Percentiles rank a stretch among this genome's conserved stretches.
phyloP scores from a whole-genome alignment of 2,888 invertebrate species.

The Phyto melanocephala region DNA sequence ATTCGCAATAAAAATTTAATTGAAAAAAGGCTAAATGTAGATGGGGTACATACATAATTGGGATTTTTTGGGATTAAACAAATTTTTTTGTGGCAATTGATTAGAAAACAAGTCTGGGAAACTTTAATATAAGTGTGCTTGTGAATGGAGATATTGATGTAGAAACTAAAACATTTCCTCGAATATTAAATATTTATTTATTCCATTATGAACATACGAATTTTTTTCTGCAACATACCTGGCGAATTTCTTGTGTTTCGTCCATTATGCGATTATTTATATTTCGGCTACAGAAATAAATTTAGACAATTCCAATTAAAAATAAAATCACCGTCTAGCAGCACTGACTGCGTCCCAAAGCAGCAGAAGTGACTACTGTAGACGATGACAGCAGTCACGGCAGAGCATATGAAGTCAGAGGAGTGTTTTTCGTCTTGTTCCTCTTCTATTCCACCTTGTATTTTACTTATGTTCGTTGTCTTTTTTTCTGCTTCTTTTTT shows the following conservation, averaged over 20 bases:
- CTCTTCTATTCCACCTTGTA: slow-evolving; percentile 63
- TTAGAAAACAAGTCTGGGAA: no score
- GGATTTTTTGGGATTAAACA: no score
- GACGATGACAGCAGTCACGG: slow-evolving; percentile 1
- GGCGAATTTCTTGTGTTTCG: slow-evolving; percentile 78
- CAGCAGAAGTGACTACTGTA: slow-evolving; percentile 40
- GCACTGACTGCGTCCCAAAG: slow-evolving; percentile 16
- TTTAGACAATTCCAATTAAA: slow-evolving; percentile 31
- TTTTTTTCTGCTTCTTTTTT: slow-evolving; percentile 38
- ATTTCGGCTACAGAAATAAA: slow-evolving; percentile 26
- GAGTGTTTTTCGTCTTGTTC: slow-evolving; percentile 70
- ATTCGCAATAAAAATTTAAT: no score
- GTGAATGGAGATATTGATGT: neutral
- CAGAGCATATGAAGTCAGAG: slow-evolving; percentile 72
- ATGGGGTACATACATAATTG: no score
- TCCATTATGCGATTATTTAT: slow-evolving; percentile 71
- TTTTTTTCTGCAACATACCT: slow-evolving; percentile 69
- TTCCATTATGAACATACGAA: neutral
- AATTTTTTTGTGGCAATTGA: no score
- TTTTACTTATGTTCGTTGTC: slow-evolving; percentile 36
- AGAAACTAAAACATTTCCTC: neutral
- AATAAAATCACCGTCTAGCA: neutral
- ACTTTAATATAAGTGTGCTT: no score
- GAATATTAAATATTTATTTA: slow-evolving; percentile 7
- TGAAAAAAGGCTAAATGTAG: no score